These are phyloP conservation scores for Cephus nigrinus DNA, from an alignment of 2,888 invertebrate species.

Conservation along the genomic window DNA sequence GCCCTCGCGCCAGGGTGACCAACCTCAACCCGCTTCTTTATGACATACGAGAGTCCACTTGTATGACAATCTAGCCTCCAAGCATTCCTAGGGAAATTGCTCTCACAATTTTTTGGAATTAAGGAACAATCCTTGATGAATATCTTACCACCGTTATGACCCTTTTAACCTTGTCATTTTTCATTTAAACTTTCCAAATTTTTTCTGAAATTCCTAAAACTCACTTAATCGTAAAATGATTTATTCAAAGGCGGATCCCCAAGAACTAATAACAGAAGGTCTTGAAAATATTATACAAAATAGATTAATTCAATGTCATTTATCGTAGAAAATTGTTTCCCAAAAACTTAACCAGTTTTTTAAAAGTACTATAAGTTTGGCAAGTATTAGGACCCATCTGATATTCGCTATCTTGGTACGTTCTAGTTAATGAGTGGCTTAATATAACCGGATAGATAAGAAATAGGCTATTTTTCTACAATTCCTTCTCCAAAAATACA, in stretches of 20 bases:
- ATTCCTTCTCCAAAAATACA: no score
- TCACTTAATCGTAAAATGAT: not conserved
- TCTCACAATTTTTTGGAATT: conserved; percentile 20
- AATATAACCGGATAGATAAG: no score
- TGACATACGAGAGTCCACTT: conserved; percentile 22
- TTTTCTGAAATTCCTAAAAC: not conserved
- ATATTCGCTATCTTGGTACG: not conserved
- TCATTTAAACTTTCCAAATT: not conserved
- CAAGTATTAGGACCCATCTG: not conserved
- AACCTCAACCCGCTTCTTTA: conserved; percentile 17
- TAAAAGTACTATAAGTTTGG: not conserved
- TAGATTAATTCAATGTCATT: not conserved
- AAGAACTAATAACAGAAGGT: not conserved
- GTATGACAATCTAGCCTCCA: conserved; percentile 10
- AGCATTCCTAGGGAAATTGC: conserved; percentile 32
- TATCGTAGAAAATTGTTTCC: not conserved
- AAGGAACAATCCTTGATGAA: not conserved
- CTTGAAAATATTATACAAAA: not conserved
- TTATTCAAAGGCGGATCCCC: not conserved
- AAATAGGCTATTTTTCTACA: no score
- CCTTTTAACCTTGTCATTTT: not conserved
- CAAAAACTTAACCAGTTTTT: not conserved
- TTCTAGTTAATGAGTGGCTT: not conserved
- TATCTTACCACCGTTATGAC: not conserved
- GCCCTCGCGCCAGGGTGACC: conserved; percentile 7